phyloP scores from a whole-genome alignment of 2,888 invertebrate genomes.

The Trissoscelio sp. region DNA sequence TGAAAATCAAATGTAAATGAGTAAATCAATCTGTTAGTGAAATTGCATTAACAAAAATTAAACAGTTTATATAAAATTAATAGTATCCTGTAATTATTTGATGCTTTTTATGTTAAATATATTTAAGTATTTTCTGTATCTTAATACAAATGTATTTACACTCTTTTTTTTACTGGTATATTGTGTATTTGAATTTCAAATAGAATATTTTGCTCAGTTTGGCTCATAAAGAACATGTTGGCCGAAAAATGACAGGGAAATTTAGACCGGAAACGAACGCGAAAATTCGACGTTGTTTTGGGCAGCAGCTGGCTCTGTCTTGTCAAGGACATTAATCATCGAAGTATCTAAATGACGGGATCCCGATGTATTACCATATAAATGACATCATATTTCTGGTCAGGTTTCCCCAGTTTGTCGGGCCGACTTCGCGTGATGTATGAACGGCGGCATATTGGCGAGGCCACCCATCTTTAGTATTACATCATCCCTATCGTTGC shows the following conservation, averaged over 20 bases:
- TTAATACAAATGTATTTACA: no score
- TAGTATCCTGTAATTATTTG: no score
- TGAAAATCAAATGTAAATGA: no score
- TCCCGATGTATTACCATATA: conserved; percentile 84
- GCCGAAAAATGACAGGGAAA: conserved; percentile 21
- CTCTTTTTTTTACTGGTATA: no score
- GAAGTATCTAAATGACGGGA: conserved; percentile 84
- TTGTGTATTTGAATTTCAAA: no score
- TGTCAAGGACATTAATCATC: conserved; percentile 83
- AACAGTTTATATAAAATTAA: no score
- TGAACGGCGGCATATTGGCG: conserved; percentile 83
- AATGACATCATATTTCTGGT: conserved; percentile 84
- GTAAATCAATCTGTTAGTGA: no score
- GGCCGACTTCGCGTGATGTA: conserved; percentile 81
- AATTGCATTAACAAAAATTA: no score
- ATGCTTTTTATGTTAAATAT: no score
- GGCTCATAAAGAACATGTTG: no score
- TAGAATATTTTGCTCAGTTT: no score
- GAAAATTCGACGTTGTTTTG: conserved; percentile 64
- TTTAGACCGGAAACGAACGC: conserved; percentile 41
- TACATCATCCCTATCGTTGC: conserved; percentile 72
- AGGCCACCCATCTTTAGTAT: conserved; percentile 72
- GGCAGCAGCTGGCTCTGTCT: conserved; percentile 82
- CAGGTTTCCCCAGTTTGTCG: conserved; percentile 83
- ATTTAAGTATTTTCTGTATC: no score